phyloP scores from a whole-genome alignment of 23 tunicate genomes.

The Halocynthia roretzi region DNA sequence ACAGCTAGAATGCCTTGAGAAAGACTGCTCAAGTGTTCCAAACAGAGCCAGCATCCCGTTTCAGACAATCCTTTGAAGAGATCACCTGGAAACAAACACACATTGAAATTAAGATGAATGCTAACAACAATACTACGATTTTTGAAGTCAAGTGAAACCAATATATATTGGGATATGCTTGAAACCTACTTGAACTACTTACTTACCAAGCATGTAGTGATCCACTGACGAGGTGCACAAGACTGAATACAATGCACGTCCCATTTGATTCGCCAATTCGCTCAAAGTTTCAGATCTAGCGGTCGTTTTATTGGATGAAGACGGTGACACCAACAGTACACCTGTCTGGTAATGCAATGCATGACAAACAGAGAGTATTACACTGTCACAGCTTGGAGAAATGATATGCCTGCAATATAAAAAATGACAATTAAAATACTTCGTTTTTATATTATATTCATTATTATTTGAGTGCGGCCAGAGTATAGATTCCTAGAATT shows the following conservation, averaged over 20 bases:
- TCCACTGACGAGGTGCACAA: constrained; percentile 55
- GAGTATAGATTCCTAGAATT: no score
- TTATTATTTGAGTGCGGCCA: no score
- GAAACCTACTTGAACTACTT: background rate
- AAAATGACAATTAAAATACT: background rate
- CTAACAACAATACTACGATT: background rate
- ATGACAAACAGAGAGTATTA: constrained; percentile 77
- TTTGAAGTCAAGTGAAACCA: background rate
- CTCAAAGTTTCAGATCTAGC: constrained; percentile 24
- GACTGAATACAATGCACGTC: constrained; percentile 65
- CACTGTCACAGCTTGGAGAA: constrained; percentile 68
- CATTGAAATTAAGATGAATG: background rate
- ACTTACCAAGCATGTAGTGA: constrained; percentile 81
- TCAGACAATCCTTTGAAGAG: constrained; percentile 89
- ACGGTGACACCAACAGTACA: constrained; percentile 24
- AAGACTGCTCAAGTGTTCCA: constrained; percentile 37
- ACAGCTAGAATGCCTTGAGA: constrained; percentile 49
- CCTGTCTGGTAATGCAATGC: constrained; percentile 68
- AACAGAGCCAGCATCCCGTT: constrained; percentile 82
- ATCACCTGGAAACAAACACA: constrained; percentile 48
- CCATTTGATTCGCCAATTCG: constrained; percentile 71
- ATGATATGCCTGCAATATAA: constrained; percentile 39
- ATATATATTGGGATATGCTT: background rate
- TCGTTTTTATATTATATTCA: no score
- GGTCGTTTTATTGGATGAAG: constrained; percentile 10